Conservation (phyloP, 2,888 invertebrate species). For the Lamellibrachia columna region DNA sequence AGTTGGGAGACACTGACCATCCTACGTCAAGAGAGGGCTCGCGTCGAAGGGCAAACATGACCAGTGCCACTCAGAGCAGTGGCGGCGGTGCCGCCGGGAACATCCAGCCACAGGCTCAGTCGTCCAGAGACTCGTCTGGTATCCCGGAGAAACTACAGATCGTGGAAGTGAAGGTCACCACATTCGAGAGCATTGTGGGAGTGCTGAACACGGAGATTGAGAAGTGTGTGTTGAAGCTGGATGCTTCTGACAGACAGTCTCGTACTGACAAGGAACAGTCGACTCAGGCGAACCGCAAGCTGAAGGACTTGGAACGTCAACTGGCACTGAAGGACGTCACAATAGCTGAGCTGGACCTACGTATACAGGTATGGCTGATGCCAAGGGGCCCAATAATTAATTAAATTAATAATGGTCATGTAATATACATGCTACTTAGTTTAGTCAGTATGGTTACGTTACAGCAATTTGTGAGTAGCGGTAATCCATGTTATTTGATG, state of each 20-base stretch:
- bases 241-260: constrained; percentile 13
- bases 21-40: not conserved
- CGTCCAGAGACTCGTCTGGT: not conserved
- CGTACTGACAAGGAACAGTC: constrained; percentile 26
- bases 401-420: not conserved
- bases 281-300: not conserved
- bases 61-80: not conserved
- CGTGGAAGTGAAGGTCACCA: not conserved
- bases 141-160: not conserved
- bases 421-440: too few species aligned
- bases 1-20: not conserved
- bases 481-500: too few species aligned
- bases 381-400: not conserved
- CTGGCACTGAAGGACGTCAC: constrained; percentile 26
- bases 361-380: constrained; percentile 17
- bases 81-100: not conserved
- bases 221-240: constrained; percentile 22
- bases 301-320: constrained; percentile 23
- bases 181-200: constrained; percentile 22
- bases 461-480: too few species aligned
- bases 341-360: constrained; percentile 26
- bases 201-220: constrained; percentile 27
- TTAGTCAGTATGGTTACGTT: too few species aligned
- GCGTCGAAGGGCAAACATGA: not conserved
- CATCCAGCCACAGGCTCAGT: not conserved